Evolutionary conservation across 2,888 invertebrate species (phyloP), one percentile per base, ranked within the genome.

Genomic region (Hylaea fasciaria): DNA sequence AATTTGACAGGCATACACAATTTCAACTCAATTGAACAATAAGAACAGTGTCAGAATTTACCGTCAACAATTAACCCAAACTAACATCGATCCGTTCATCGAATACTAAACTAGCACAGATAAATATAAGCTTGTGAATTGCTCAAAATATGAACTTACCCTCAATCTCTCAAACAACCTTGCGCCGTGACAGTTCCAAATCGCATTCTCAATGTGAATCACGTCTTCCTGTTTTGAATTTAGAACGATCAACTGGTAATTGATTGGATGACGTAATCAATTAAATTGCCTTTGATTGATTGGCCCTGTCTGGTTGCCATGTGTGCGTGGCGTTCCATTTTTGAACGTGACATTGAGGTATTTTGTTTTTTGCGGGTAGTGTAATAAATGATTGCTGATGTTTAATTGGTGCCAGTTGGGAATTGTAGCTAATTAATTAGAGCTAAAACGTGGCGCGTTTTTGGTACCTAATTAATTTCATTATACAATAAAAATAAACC

Each of bases 231-330:
- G 74, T 76, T 80, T 79, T 73, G 72, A 73, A 78, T 77, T 72
- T 66, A 64, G 71, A 71, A 66, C 70, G 70, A 67, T 70, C 69
- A 57, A 52, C 51, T 13, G 68, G 55, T 79, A 76, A 82, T 81
- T 78, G 79, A 78, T 78, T 69, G 65, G 72, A 70, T 82, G 80
- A 80, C 71, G 80, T 76, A 72, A 80, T 77, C 76, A 76, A 77
- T 80, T 78, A 75, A 77, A 79, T 74, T 70, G 73, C 67, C 72
- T 72, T 73, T 82, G 82, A 82, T 82, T 81, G 82, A 83, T 81
- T 68, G 72, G 64, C 58, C 51, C 45, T 49, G 62, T 61, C 57
- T 57, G 57, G 56, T 47, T 43, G 49, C 47, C 52, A 54, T 55
- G 55, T 55, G 50, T 48, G 44, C 40, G 51, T 41, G 40, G 57